Percentiles rank a stretch among this genome's conserved stretches.
These are phyloP conservation scores for Cyrtorhinus lividipennis DNA, from an alignment of 1,140 invertebrate species.

Conservation along the genomic window DNA sequence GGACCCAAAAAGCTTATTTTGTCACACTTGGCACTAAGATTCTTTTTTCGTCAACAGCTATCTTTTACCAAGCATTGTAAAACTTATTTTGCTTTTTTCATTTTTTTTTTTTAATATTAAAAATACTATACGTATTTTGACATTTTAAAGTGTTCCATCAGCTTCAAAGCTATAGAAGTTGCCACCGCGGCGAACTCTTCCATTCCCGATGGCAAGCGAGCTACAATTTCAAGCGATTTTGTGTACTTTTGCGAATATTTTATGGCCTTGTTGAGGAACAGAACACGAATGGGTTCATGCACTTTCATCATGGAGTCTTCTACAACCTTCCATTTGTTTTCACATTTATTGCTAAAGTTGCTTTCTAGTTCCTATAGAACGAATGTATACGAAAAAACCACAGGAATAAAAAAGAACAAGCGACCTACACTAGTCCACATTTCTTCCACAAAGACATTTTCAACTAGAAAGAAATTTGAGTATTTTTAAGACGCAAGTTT, in stretches of 20 bases:
- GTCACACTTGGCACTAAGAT: conserved; percentile 18
- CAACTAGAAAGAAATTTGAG: not conserved
- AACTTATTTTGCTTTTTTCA: not conserved
- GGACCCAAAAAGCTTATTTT: conserved; percentile 22
- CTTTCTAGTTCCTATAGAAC: conserved; percentile 4
- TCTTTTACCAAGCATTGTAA: conserved; percentile 10
- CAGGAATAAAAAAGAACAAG: not conserved
- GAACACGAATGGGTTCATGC: not conserved
- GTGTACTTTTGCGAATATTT: no score
- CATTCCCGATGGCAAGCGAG: conserved; percentile 1
- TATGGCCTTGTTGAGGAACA: no score
- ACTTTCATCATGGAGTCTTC: not conserved
- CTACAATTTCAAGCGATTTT: conserved; percentile 1
- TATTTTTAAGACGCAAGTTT: not conserved
- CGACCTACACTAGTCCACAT: conserved; percentile 2
- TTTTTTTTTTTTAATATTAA: not conserved
- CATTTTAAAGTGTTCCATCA: not conserved
- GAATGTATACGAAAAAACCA: not conserved
- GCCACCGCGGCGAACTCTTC: not conserved
- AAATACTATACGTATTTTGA: conserved; percentile 10
- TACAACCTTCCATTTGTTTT: conserved; percentile 7
- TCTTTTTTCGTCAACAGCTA: conserved; percentile 14
- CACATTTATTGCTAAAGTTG: conserved; percentile 9
- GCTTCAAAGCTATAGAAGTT: not conserved
- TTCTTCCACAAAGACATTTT: not conserved